Evolutionary conservation across 2,797 vertebrate species (phyloP).

Genomic region (Delichon dasypus): DNA sequence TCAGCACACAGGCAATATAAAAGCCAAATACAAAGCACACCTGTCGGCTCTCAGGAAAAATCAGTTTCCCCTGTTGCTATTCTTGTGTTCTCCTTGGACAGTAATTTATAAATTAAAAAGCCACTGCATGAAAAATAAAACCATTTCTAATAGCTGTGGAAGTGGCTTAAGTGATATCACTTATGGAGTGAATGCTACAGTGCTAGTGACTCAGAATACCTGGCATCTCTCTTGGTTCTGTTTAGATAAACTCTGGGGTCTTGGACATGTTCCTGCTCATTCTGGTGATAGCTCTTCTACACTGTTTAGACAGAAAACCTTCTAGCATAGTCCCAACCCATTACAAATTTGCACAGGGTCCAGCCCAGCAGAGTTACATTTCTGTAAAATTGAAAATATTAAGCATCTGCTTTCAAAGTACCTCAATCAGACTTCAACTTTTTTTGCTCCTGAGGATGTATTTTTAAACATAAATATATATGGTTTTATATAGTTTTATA

Average conservation of each 20-base stretch:
- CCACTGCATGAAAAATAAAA: not conserved
- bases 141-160: not conserved
- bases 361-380: not conserved
- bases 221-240: not conserved
- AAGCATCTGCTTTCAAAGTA: not conserved
- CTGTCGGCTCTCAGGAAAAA: not conserved
- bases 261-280: accelerated
- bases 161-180: not conserved
- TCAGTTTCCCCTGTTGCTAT: not conserved
- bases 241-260: not conserved
- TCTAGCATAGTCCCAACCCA: not conserved
- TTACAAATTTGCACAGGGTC: not conserved
- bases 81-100: not conserved
- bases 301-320: not conserved
- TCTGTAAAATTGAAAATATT: not conserved
- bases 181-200: not conserved
- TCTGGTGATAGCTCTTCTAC: not conserved
- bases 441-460: not conserved
- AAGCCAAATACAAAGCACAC: not conserved
- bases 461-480: too few species aligned
- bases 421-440: not conserved
- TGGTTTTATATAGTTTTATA: too few species aligned
- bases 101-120: not conserved
- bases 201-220: not conserved
- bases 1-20: not conserved